Percentiles rank a stretch among this genome's conserved stretches.
Conservation (phyloP, 2,113 vertebrate genomes). For the Alces alces region DNA sequence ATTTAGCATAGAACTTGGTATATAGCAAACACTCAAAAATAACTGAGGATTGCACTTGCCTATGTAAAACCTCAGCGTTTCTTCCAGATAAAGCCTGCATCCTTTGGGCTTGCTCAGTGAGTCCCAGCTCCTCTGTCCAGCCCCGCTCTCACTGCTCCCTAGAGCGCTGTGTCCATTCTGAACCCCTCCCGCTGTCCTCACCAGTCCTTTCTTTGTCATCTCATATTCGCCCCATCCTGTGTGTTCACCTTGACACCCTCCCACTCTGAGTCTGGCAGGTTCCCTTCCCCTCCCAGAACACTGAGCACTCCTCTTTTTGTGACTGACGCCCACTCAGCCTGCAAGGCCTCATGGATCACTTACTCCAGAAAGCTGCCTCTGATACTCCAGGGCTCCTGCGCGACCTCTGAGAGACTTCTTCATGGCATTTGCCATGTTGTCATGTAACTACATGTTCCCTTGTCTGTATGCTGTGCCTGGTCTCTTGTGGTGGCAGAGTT, state of each 20-base stretch:
- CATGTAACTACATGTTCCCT: background rate
- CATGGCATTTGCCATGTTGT: background rate
- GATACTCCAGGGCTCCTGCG: background rate
- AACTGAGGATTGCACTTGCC: background rate
- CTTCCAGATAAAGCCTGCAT: background rate
- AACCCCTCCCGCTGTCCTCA: background rate
- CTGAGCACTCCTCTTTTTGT: background rate
- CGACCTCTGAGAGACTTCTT: background rate
- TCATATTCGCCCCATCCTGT: rapidly evolving
- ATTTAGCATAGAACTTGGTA: background rate
- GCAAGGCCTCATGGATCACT: background rate
- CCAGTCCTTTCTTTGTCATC: too few species aligned
- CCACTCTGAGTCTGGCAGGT: background rate
- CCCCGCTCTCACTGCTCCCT: background rate
- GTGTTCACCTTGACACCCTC: background rate
- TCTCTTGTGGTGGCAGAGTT: background rate
- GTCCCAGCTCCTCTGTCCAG: too few species aligned
- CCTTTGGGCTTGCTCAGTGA: background rate
- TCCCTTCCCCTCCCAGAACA: background rate
- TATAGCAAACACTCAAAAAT: background rate
- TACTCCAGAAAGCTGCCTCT: background rate
- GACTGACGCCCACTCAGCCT: background rate
- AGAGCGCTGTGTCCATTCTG: background rate
- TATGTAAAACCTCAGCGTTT: background rate
- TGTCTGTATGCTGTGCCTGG: background rate